A percentile compares a stretch with the other conserved stretches of the same genome.
These are phyloP conservation scores for Leucozona laternaria DNA, from an alignment of 2,888 invertebrate species.

Conservation along the genomic window DNA sequence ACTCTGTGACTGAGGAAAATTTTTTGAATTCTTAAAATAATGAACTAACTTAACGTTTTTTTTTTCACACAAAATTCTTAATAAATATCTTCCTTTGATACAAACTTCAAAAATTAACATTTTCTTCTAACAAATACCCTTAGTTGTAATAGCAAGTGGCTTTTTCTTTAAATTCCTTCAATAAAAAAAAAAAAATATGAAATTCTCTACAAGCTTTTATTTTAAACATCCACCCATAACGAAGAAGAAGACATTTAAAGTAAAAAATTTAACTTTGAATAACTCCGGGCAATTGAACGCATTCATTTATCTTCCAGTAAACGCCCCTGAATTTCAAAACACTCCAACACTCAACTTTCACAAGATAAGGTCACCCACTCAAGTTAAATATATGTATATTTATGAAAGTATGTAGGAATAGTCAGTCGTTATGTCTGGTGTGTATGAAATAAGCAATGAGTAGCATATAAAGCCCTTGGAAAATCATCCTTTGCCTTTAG, in stretches of 20 bases:
- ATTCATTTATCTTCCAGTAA: conserved; percentile 67
- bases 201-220: not conserved
- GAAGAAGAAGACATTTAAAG: not conserved
- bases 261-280: conserved; percentile 36
- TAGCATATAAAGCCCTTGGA: not conserved
- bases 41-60: no score
- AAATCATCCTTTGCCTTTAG: not conserved
- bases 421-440: not conserved
- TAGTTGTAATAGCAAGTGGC: not conserved
- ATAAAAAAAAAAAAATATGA: not conserved
- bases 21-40: no score
- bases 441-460: not conserved
- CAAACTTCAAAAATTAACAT: not conserved
- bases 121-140: not conserved
- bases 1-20: no score
- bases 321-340: conserved; percentile 51
- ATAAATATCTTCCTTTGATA: no score
- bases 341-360: conserved; percentile 22
- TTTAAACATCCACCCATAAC: not conserved
- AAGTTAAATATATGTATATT: not conserved
- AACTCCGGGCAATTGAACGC: conserved; percentile 54
- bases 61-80: no score
- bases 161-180: not conserved
- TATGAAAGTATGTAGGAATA: not conserved
- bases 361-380: conserved; percentile 51